Evolutionary conservation across 2,113 vertebrate species (phyloP).

Genomic region (Daubentonia madagascariensis): DNA sequence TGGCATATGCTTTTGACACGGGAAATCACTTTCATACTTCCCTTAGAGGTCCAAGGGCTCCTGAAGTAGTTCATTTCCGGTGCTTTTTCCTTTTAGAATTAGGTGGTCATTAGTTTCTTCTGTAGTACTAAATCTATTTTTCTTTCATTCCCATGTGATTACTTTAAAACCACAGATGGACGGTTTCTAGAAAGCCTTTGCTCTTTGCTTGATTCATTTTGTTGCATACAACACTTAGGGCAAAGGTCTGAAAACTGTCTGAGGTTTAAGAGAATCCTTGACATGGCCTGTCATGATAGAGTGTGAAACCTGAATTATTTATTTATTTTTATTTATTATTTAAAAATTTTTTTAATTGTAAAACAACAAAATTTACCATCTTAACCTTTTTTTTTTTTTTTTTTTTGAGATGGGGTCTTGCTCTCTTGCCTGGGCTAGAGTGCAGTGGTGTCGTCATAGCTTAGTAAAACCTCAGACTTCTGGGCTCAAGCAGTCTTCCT

Average conservation of each 20-base stretch:
- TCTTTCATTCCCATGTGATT: background rate
- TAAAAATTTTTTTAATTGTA: background rate
- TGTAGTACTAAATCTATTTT: background rate
- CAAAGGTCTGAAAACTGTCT: background rate
- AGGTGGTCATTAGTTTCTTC: background rate
- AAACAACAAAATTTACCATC: background rate
- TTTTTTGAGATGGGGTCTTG: too few relatives aligned
- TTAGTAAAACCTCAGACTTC: too few relatives aligned
- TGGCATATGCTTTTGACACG: background rate
- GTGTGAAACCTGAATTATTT: background rate
- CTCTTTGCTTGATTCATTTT: slow-evolving; percentile 10
- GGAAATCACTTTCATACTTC: background rate
- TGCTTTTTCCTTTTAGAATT: background rate
- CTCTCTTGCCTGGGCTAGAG: too few relatives aligned
- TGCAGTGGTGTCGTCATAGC: too few relatives aligned
- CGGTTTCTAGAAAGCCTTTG: background rate
- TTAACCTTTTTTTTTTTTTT: background rate
- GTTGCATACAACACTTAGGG: background rate
- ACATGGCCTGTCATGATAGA: background rate
- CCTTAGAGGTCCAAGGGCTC: background rate
- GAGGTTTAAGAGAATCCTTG: background rate
- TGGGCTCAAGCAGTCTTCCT: too few relatives aligned
- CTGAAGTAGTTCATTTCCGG: background rate
- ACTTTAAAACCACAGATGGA: background rate
- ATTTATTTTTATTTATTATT: background rate